Evolutionary conservation across 2,113 vertebrate genomes (phyloP), one percentile per base, ranked within the genome.

Genomic region (Coreoperca whiteheadi): DNA sequence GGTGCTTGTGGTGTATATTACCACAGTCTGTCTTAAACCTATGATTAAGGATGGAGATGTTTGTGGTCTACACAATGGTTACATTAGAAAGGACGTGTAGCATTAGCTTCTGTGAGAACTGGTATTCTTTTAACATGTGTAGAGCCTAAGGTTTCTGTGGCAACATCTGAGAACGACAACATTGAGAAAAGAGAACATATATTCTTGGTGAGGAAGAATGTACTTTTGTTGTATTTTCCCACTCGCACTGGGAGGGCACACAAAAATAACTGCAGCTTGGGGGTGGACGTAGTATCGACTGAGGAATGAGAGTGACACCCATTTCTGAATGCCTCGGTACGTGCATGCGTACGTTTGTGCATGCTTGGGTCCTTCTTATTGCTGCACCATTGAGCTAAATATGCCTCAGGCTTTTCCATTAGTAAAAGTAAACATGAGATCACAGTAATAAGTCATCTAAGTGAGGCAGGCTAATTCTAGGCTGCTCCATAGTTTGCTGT

Each of bases 301-400:
- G 20, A 90, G 86, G 90, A 91, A 92, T 83, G 86, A 83, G 43
- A 74, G 89, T 70, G 89, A 90, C 92, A 89, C 87, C 91, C 90
- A 85, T 86, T 83, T 83, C 71, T 81, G 80, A 83, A 87, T 83
- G 83, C 79, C 75, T 70, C n/a, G 5, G 60, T 68, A 64, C 77
- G 53, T 48, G 41, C 37, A 28, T 61, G 41, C 32, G 69, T 51
- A 50, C 60, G 32, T 85, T 69, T 71, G 80, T 37, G 50, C 69
- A 48, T 41, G 68, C 54, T 56, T 85, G 6, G 6, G 56, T 66
- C 39, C 61, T 43, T 34, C 46, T 79, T 69, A 77, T 57, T 74
- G 76, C 74, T n/a, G 34, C 56, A 32, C 65, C 79, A 50, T 30
- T 68, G 71, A 82, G 72, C 63, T 73, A 64, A 87, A 85, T 69